Conservation (phyloP, 1,140 invertebrate species). For the Lepidurus couesii region DNA sequence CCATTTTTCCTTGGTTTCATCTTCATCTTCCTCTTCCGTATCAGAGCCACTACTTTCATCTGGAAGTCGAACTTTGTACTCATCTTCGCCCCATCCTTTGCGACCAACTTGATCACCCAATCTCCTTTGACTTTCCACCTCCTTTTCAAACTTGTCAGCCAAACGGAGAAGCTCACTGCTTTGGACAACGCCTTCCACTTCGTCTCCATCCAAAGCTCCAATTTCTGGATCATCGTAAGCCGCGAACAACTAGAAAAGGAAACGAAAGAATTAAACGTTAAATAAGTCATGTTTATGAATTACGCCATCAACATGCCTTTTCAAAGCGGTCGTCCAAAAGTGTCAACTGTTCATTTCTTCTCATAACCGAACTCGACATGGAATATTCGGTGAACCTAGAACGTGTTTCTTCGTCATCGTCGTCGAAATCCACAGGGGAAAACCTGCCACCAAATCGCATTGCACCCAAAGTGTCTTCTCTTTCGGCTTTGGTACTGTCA, state of each 20-base stretch:
- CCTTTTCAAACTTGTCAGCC: slow-evolving; percentile 54
- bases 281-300: neutral
- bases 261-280: slow-evolving; percentile 29
- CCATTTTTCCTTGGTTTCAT: slow-evolving; percentile 67
- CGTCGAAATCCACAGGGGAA: slow-evolving; percentile 24
- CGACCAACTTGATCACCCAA: slow-evolving; percentile 35
- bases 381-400: slow-evolving; percentile 90
- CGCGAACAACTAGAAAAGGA: slow-evolving; percentile 61
- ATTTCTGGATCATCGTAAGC: slow-evolving; percentile 85
- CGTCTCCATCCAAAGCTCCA: slow-evolving; percentile 78
- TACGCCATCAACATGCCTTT: slow-evolving; percentile 52
- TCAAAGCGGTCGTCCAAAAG: slow-evolving; percentile 88
- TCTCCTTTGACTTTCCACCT: slow-evolving; percentile 38
- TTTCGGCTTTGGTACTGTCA: slow-evolving; percentile 40
- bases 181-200: slow-evolving; percentile 73
- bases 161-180: slow-evolving; percentile 58
- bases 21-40: slow-evolving; percentile 53
- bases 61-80: slow-evolving; percentile 35
- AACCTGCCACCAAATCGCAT: slow-evolving; percentile 28
- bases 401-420: slow-evolving; percentile 67
- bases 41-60: slow-evolving; percentile 45
- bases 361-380: slow-evolving; percentile 84
- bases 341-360: slow-evolving; percentile 73
- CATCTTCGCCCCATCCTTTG: slow-evolving; percentile 36
- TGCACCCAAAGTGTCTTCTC: slow-evolving; percentile 23